These are phyloP conservation scores for Tonatia bakeri DNA, from an alignment of 2,113 vertebrate species.

Conservation along the genomic window DNA sequence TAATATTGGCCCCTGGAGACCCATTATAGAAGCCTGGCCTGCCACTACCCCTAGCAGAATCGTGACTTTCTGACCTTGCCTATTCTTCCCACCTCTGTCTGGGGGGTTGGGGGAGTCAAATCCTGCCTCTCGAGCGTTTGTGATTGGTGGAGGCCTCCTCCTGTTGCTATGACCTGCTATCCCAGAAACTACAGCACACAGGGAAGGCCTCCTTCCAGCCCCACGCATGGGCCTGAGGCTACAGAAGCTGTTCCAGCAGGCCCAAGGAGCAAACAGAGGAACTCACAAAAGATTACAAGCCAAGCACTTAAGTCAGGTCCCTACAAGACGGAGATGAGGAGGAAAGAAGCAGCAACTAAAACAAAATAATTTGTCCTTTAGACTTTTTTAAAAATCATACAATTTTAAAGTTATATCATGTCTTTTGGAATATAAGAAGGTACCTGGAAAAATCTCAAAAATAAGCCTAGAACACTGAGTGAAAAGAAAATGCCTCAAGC, in stretches of 20 bases:
- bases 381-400: background rate
- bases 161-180: fast-evolving
- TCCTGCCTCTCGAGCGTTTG: background rate
- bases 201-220: fast-evolving
- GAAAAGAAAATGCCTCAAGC: background rate
- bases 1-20: background rate
- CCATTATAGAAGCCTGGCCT: no score
- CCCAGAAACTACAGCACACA: fast-evolving
- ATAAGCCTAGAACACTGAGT: background rate
- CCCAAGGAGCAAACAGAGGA: background rate
- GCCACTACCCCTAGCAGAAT: no score
- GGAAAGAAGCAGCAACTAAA: background rate
- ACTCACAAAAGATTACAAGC: background rate
- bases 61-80: fast-evolving
- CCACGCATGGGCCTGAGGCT: fast-evolving
- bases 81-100: background rate
- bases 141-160: background rate
- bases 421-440: background rate
- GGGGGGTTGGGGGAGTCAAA: background rate
- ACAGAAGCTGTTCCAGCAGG: fast-evolving
- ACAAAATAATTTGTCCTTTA: background rate
- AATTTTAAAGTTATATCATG: background rate
- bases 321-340: background rate
- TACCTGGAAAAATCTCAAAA: background rate
- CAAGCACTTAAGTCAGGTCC: no score